Evolutionary conservation across 2,113 vertebrate species (phyloP), one percentile per base, ranked within the genome.

Genomic region (Ochotona princeps): DNA sequence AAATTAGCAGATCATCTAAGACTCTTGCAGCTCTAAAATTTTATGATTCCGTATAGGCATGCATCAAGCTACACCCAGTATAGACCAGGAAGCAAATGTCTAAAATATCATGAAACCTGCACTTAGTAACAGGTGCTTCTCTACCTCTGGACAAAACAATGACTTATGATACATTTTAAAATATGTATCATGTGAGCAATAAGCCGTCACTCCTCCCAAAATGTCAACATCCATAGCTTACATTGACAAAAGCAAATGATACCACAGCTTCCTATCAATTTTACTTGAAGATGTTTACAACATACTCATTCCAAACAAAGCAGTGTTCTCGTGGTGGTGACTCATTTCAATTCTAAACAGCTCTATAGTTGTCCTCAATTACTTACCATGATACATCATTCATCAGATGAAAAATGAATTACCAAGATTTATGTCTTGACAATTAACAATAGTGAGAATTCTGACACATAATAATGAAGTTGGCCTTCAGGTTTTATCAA

Each of bases 1-100:
- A 95, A 92, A 70, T 67, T 38, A 83, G 86, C 13, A 26, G 7
- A 72, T 8, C 83, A 11, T 69, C 67, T 83, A 92, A 90, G 60
- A 85, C 54, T 15, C 21, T n/a, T 15, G 20, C 0, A 75, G 38
- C 57, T 84, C 38, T 81, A 80, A 61, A 87, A 78, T 70, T 35
- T 57, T 44, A 83, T 3, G 38, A 51, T 30, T 85, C 35, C 86
- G 0, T 67, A 1, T 80, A 67, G 32, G 25, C 32, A 8, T 14
- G 2, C 60, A 0, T 57, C 17, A 57, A 57, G 18, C 15, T 49
- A 92, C 90, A 93, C 30, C 26, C 70, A 2, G 21, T 25, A 2
- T 2, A 90, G 44, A 57, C 1, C 20, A 90, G 30, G 18, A 69
- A 94, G 90, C 18, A 57, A 80, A 54, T 11, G 15, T 69, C 17